Base-by-base conservation (phyloP, 2,888 invertebrate species). In the Caenorhabditis imperialis region DNA sequence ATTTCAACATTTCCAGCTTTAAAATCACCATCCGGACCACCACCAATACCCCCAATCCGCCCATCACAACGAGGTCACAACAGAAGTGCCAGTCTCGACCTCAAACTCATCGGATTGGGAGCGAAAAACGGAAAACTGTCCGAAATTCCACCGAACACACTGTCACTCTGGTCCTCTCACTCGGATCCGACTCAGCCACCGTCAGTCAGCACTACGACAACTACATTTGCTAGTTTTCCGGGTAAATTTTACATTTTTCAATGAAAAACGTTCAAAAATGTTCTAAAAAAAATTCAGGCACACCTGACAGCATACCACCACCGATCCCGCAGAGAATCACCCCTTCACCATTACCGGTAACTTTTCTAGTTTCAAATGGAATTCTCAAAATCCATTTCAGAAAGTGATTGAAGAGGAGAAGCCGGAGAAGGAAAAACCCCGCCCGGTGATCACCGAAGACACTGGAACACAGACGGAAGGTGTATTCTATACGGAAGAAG, bases 31-130 rank as follows among this genome's bases (percentile, higher is more conserved):
- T 63, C 76, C 30, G 87, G 87, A 12, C 87, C 87, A 10, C 87
- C 87, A 30, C 87, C 87, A 20, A 70, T 72, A 18, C 88, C 87
- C 2, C 87, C 87, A 18, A 78, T 81, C 1, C 79, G 87, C 7
- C 82, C 85, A 5, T 50, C 65, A 16, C 81, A 82, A 42, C 55
- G 69, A 35, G 84, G 86, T 7, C 87, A 87, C 54, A 83, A 78
- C 35, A 61, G 87, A 37, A 84, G 83, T 57, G 86, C 83, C 7
- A 85, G 85, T 51, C 60, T 87, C 14, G 87, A 87, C 61, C 70
- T 87, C 60, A 86, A 86, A 50, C 51, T 67, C 12, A 67, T 75
- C 8, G 60, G 62, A 6, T 18, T 58, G 23, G 61, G 61, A 14
- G 45, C 45, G 6, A 37, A 30, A 16, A 33, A 16, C 37, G 51